Evolutionary conservation across 2,113 vertebrate species (phyloP).

Genomic region (Zosterops borbonicus): DNA sequence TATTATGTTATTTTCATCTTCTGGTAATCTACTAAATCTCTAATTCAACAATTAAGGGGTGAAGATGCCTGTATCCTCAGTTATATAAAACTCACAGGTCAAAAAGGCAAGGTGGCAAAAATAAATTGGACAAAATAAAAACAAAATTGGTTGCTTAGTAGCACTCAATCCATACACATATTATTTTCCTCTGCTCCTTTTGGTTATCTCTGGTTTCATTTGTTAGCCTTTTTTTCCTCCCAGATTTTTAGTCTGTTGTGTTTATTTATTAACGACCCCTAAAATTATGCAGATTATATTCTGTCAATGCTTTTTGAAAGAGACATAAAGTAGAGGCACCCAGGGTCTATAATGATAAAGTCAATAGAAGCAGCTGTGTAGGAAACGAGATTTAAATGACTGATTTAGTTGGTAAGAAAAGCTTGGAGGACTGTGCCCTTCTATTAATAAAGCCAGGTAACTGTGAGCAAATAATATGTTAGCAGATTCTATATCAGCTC

Average conservation of each 20-base stretch:
- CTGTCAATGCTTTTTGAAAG: neutral
- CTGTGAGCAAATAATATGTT: neutral
- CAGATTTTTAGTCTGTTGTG: neutral
- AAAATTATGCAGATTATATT: neutral
- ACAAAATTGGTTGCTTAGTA: neutral
- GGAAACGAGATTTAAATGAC: neutral
- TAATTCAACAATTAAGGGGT: neutral
- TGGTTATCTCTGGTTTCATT: neutral
- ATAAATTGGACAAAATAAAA: neutral
- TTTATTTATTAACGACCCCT: neutral
- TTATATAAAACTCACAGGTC: neutral
- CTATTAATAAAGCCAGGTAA: neutral
- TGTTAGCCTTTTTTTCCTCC: fast-evolving
- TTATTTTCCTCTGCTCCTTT: neutral
- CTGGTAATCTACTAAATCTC: neutral
- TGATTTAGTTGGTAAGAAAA: neutral
- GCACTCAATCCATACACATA: neutral
- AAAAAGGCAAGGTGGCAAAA: neutral
- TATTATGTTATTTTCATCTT: neutral
- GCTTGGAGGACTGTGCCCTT: neutral
- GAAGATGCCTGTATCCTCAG: neutral
- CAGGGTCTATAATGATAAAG: neutral
- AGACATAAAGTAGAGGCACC: neutral
- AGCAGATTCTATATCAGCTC: neutral
- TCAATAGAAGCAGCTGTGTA: neutral